Conservation (phyloP, 2,113 vertebrate genomes). For the Syngnathoides biaculeatus region DNA sequence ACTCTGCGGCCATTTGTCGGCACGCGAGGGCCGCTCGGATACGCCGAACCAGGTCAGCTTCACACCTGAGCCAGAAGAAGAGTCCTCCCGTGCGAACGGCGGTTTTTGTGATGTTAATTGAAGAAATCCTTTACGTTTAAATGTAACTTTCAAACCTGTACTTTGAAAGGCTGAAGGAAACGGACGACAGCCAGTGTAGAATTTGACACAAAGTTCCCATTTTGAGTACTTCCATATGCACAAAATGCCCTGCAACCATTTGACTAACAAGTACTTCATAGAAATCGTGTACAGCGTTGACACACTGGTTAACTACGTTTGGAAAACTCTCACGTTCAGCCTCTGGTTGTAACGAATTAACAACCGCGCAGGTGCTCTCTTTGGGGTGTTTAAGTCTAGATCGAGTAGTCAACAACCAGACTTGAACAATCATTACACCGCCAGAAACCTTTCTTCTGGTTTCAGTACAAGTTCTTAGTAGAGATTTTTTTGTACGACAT, state of each 20-base stretch:
- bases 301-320: neutral
- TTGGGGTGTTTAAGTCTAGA: constrained; percentile 15
- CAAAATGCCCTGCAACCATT: constrained; percentile 4
- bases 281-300: neutral
- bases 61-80: neutral
- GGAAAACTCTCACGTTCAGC: neutral
- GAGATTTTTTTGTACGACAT: neutral
- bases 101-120: neutral
- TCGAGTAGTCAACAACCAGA: constrained; percentile 30
- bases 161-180: too few relatives aligned
- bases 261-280: constrained; percentile 2
- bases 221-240: too few relatives aligned
- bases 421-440: constrained; percentile 21
- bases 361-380: constrained; percentile 1
- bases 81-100: neutral
- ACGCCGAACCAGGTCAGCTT: neutral
- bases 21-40: too few relatives aligned
- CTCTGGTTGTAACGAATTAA: constrained; percentile 18
- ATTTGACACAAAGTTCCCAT: too few relatives aligned
- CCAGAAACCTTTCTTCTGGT: neutral
- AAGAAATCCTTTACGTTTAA: neutral
- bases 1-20: too few relatives aligned
- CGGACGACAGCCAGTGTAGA: too few relatives aligned
- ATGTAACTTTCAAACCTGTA: neutral
- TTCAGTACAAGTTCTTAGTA: neutral